Evolutionary conservation across 2,113 vertebrate genomes (phyloP), one percentile per base, ranked within the genome.

Genomic region (Alosa alosa): DNA sequence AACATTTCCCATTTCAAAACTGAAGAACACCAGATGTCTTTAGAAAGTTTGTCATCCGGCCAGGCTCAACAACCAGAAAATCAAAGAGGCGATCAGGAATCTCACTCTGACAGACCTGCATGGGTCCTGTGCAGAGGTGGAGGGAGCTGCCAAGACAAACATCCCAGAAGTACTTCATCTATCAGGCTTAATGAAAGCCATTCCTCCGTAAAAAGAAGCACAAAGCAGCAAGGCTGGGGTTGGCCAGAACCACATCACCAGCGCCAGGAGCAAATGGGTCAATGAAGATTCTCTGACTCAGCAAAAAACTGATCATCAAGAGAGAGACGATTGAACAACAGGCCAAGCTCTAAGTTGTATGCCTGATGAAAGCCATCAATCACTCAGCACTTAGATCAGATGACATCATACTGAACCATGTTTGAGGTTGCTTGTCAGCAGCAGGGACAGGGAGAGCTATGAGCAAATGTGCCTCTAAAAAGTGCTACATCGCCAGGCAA

Each of bases 171-270:
- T 6, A 60, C 55, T 60, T 22, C 55, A 22, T 60, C 55, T 7
- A 18, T 7, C 55, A 60, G 55, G 55, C 55, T 60, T 78, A 78
- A 78, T 78, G 72, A 13, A 78, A 78, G 72, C 36, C 72, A 78
- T 78, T 78, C 72, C 31, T 78, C 72, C 4, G 31, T 31, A 9
- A 9, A 31, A 78, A 78, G 2, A 13, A 41, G 31, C 31, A 64
- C 1, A 5, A 20, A 8, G 20, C 60, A n/a, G 60, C 60, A 64
- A 36, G 68, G 1, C 68, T 36, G 68, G n/a, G 13, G 25, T 36
- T 39, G 11, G 72, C 72, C 13, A 78, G 41, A 78, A 36, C 31
- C 72, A 78, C 72, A 39, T 1, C 0, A 0, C 31, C 72, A 31
- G 36, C 1, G 11, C 31, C 31, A 13, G 31, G 72, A 78, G 72